A percentile compares a stretch with the other conserved stretches of the same genome.
Evolutionary conservation across 2,888 invertebrate species (phyloP).

Genomic region (Drosophila robusta): DNA sequence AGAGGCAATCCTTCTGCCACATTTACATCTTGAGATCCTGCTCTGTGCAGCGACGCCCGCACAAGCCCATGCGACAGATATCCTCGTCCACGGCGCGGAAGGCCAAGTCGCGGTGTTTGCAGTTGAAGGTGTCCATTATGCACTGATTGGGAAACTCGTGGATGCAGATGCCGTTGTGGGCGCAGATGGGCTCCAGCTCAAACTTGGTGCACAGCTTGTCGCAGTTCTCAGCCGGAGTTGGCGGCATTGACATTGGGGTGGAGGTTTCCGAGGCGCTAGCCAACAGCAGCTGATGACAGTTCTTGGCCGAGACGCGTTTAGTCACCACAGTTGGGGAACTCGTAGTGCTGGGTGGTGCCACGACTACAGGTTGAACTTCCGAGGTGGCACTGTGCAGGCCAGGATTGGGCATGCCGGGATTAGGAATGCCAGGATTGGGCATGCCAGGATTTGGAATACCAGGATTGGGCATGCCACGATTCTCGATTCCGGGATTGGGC

Average conservation of each 20-base stretch:
- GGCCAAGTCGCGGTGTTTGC: slow-evolving; percentile 68
- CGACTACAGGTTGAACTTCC: slow-evolving; percentile 29
- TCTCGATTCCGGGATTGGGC: slow-evolving; percentile 9
- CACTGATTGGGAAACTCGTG: slow-evolving; percentile 82
- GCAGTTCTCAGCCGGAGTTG: slow-evolving; percentile 45
- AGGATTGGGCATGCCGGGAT: slow-evolving; percentile 5
- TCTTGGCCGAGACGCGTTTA: slow-evolving; percentile 36
- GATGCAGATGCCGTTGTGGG: slow-evolving; percentile 74
- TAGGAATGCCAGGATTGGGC: slow-evolving; percentile 2
- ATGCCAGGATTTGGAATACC: slow-evolving; percentile 28
- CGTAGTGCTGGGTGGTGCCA: slow-evolving; percentile 36
- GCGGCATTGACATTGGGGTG: slow-evolving; percentile 29
- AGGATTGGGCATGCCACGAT: slow-evolving; percentile 25
- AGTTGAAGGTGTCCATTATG: slow-evolving; percentile 80
- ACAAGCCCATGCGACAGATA: slow-evolving; percentile 59
- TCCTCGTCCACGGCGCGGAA: slow-evolving; percentile 72
- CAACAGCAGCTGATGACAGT: slow-evolving; percentile 52
- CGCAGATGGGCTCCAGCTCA: slow-evolving; percentile 77
- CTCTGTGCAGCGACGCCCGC: slow-evolving; percentile 61
- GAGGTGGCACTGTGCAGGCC: slow-evolving; percentile 28
- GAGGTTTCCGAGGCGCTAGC: slow-evolving; percentile 32
- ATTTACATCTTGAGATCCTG: slow-evolving; percentile 55
- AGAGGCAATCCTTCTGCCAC: background rate
- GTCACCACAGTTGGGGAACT: slow-evolving; percentile 14
- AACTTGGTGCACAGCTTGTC: slow-evolving; percentile 78